A percentile compares a stretch with the other conserved stretches of the same genome.
Evolutionary conservation across 2,797 vertebrate species (phyloP).

Genomic region (Miichthys miiuy): DNA sequence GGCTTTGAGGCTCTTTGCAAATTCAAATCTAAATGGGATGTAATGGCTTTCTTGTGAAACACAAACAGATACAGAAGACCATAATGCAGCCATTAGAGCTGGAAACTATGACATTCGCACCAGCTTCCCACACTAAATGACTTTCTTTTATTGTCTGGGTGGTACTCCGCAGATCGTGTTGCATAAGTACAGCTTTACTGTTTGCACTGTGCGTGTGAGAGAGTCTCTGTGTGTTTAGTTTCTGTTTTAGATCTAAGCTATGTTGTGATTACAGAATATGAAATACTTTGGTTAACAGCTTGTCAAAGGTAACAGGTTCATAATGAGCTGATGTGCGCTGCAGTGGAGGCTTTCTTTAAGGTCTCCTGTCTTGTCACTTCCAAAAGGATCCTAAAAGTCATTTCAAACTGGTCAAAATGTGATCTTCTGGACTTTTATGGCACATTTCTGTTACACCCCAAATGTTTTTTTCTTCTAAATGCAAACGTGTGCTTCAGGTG

Average conservation of each 20-base stretch:
- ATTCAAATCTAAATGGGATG: background rate
- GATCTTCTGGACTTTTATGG: background rate
- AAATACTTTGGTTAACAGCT: background rate
- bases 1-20: background rate
- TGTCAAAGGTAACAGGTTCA: background rate
- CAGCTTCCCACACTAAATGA: background rate
- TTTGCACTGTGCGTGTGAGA: slow-evolving; percentile 19
- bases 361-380: background rate
- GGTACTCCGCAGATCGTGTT: slow-evolving; percentile 8
- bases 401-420: background rate
- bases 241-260: background rate
- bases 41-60: slow-evolving; percentile 17
- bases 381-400: background rate
- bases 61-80: background rate
- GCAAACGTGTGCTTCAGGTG: background rate
- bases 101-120: background rate
- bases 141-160: slow-evolving; percentile 4
- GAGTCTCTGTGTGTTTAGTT: background rate
- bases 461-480: background rate
- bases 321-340: background rate
- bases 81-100: background rate
- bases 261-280: background rate
- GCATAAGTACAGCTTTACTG: slow-evolving; percentile 35
- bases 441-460: too few species aligned
- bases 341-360: background rate